Evolutionary conservation across 1,140 invertebrate genomes (phyloP), one percentile per base, ranked within the genome.

Genomic region (Metaphire vulgaris): DNA sequence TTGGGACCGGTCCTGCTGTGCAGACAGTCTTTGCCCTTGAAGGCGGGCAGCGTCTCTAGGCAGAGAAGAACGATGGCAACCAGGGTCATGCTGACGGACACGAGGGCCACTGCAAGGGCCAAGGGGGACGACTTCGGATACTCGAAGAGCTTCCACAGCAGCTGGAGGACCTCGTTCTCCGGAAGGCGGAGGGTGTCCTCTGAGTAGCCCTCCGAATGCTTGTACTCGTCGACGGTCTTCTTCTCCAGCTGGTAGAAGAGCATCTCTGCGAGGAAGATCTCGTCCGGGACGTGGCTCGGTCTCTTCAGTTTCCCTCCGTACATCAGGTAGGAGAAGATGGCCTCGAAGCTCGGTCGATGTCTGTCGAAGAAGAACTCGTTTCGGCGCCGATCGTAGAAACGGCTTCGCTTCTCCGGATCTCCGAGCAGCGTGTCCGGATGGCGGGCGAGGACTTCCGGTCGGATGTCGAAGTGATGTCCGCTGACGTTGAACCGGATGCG

Each of bases 401-500:
- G 80, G 30, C 79, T 78, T 56, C 85, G 73, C 78, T 85, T 84
- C 67, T 82, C 72, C 41, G 31, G 32, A 41, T 73, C 56, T 31
- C 72, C 72, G 1, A 73, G 33, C 32, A 71, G 89, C 81, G 96
- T 98, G 88, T 98, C 94, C 82, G 97, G 97, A 89, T 98, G 98
- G 89, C 96, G 93, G 88, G 98, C 95, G 82, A 99, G 89, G 82
- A 96, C 97, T 85, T 94, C 91, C 83, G 98, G 90, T 89, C 96
- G 95, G 81, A 96, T 98, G 88, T 99, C 97, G 90, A 98, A 99
- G 89, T 95, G 91, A 88, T 98, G 90, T 80, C 97, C 97, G 88
- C 95, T 97, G 86, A 98, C 95, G 89, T 98, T 98, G 88, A 98
- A 97, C 82, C 96, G 93, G 85, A 98, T 92, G 12, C 83, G 74